Base-by-base conservation (phyloP, 1,140 invertebrate genomes). In the Pogonomyrmex californicus region DNA sequence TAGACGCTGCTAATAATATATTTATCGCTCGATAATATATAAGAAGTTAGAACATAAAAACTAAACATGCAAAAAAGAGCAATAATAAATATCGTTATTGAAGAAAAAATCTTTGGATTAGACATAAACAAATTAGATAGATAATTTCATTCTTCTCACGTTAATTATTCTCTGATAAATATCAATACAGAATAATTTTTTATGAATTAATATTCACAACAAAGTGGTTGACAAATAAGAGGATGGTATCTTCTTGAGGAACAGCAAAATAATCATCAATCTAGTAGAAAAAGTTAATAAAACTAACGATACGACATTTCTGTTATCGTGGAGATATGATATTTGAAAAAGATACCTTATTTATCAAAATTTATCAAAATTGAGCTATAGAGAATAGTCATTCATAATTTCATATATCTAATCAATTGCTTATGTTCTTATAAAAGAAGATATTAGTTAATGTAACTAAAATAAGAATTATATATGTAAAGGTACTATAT, bases 11-110 rank as follows among this genome's bases (percentile, higher is more conserved):
- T 30, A 56, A 70, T 30, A 65, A 78, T 63, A 38, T 70, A 81
- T 66, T 78, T 79, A 79, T 44, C 63, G 63, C 49, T 30, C 7
- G 4, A 68, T 10, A 51, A 1, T 23, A 23, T 23, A 23, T 66
- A 65, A 23, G 44, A 49, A 51, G 30, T 9, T 54, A 54, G 30
- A n/a, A 0, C 1, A 66, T 17, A 65, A 4, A 54, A 33, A 51
- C n/a, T 41, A 44, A 44, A 44, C 4, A 36, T 23, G 38, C 17
- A 23, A 23, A 23, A 23, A 23, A 23, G 23, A 23, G 23, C 23
- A 5, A n/a, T 9, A 9, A 30, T n/a, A 38, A 65, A 63, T 33
- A 47, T 44, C n/a, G 12, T 0, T 62, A n/a, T 63, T 63, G 5
- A 49, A 65, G 14, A 23, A 78, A 36, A 36, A 17, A 30, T 47